These are phyloP conservation scores for Danaus melanippus DNA, from an alignment of 1,140 invertebrate genomes.

Conservation along the genomic window DNA sequence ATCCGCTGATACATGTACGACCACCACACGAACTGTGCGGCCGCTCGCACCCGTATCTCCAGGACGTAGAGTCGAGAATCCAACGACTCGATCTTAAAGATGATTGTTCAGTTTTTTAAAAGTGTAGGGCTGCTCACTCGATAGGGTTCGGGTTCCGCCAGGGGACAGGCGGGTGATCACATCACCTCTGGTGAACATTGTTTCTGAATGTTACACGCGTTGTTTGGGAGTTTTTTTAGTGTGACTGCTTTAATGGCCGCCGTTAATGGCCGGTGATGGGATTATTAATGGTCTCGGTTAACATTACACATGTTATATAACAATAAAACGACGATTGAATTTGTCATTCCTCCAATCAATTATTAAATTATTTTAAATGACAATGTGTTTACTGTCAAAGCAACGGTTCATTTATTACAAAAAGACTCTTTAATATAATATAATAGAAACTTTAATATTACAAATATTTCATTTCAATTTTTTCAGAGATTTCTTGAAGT, in stretches of 20 bases:
- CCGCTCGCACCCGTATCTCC: conserved; percentile 1
- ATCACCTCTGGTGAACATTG: conserved; percentile 48
- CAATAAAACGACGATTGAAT: conserved; percentile 24
- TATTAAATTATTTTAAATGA: conserved; percentile 16
- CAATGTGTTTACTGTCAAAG: background rate
- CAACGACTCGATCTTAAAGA: background rate
- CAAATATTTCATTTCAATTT: too few relatives aligned
- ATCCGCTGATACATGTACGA: conserved; percentile 12
- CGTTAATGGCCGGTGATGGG: conserved; percentile 22
- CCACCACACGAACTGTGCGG: conserved; percentile 15
- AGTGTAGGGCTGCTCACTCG: conserved; percentile 20
- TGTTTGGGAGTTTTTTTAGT: conserved; percentile 58
- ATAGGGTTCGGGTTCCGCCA: conserved; percentile 44
- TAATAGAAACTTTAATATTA: too few relatives aligned
- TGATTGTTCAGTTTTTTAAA: conserved; percentile 6
- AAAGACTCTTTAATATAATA: too few relatives aligned
- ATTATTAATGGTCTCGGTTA: conserved; percentile 35
- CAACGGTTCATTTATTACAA: too few relatives aligned
- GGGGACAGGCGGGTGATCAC: conserved; percentile 14
- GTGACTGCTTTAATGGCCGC: conserved; percentile 31
- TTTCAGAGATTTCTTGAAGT: too few relatives aligned
- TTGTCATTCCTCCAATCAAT: conserved; percentile 20
- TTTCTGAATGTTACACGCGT: conserved; percentile 56
- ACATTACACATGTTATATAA: conserved; percentile 28
- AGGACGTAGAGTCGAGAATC: conserved; percentile 15